Base-by-base conservation (phyloP, 2,797 vertebrate species). In the Eulemur rubriventer region DNA sequence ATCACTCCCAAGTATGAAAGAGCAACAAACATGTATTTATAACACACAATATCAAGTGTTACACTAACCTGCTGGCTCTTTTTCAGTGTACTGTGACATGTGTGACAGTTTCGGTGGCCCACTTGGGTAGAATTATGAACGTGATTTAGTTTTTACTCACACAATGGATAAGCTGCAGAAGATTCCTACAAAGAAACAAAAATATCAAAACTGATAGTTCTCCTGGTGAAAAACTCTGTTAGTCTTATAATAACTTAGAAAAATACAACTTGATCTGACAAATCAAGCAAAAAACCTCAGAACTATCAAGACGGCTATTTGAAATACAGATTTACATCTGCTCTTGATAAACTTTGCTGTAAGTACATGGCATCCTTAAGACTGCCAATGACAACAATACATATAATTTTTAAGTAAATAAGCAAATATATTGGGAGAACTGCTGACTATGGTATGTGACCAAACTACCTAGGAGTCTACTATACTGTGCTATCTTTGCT, bases 41-140 rank as follows among this genome's bases (percentile, higher is more conserved):
- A 94, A 91, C 13, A 92, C 14, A 85, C 5, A 86, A 8, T 65
- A 90, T 59, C 24, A 87, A 96, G 26, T 70, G 22, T 69, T 59
- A 69, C 2, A 63, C 20, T 52, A 83, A 98, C 97, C 97, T 93
- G 96, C 83, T 6, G 95, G 91, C 38, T 98, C 97, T 78, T 97
- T 97, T 52, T 97, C 97, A 91, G 59, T 41, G 72, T 52, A 94
- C 65, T 97, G 97, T 92, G 97, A 98, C 97, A 98, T 98, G 67
- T 80, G 48, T 81, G 83, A 80, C n/a, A 90, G 80, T 18, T 91
- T 93, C 50, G 6, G 8, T 86, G 48, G 28, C 80, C 79, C 76
- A 91, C 81, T 69, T 93, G 89, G 95, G 72, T 63, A 81, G 52
- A 96, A 95, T 85, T 96, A 78, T 48, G 35, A 81, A 57, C 79